These are phyloP conservation scores for Nephrotoma flavescens DNA, from an alignment of 2,888 invertebrate genomes.

Conservation along the genomic window DNA sequence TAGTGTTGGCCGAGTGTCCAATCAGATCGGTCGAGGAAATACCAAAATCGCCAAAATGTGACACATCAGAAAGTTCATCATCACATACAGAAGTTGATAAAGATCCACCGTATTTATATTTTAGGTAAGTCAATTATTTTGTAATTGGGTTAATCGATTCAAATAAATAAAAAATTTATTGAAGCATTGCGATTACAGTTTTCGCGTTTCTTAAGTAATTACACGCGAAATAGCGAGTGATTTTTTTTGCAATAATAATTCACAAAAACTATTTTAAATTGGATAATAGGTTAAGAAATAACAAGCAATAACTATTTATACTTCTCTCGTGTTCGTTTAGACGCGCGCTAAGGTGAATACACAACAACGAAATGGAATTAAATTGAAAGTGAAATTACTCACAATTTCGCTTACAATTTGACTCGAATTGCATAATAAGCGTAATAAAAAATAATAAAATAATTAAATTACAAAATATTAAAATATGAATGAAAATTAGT, in stretches of 20 bases:
- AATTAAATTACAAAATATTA: neutral
- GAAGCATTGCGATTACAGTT: neutral
- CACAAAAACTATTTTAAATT: neutral
- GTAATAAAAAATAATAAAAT: neutral
- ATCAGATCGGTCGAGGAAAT: constrained; percentile 34
- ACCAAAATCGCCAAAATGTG: neutral
- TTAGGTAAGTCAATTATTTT: constrained; percentile 33
- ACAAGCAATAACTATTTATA: neutral
- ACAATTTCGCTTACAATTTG: neutral
- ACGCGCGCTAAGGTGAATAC: neutral
- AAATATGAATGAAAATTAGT: neutral
- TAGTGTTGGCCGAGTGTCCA: constrained; percentile 78
- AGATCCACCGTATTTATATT: constrained; percentile 46
- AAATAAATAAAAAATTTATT: neutral
- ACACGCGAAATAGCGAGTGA: neutral
- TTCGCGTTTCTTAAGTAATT: neutral
- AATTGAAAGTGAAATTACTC: constrained; percentile 1
- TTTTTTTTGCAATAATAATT: neutral
- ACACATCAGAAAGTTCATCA: neutral
- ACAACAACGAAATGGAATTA: neutral
- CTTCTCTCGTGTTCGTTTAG: neutral
- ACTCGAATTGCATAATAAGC: neutral
- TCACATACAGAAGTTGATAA: constrained; percentile 21
- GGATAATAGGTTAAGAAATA: neutral
- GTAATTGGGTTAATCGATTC: neutral